These are phyloP conservation scores for Euphysa ruthae DNA, from an alignment of 30 jellyfish, hydroid and myxozoan genomes.

Conservation along the genomic window DNA sequence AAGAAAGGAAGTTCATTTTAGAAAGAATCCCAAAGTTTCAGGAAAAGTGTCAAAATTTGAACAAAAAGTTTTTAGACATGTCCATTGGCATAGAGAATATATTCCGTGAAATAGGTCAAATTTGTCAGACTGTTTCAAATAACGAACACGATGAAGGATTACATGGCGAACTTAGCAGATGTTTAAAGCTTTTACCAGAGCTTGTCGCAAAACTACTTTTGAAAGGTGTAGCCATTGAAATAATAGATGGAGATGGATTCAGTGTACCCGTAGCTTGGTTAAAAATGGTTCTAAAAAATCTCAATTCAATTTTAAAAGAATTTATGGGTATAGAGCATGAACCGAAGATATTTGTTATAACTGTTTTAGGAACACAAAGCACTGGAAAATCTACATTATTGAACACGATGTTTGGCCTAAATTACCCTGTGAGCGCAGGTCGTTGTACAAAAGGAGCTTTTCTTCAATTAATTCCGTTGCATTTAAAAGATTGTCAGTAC, in stretches of 20 bases:
- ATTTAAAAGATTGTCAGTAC: neutral
- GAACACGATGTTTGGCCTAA: slow-evolving; percentile 21
- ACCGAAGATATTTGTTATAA: slow-evolving; percentile 7
- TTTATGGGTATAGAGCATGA: neutral
- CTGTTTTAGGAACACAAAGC: slow-evolving; percentile 21
- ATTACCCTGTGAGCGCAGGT: slow-evolving; percentile 25
- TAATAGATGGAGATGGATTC: slow-evolving; percentile 18
- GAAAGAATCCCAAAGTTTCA: too few species aligned
- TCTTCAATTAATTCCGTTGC: slow-evolving; percentile 17
- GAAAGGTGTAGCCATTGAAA: slow-evolving; percentile 18
- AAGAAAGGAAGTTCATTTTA: too few species aligned
- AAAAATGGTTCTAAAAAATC: neutral
- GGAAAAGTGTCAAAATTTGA: too few species aligned
- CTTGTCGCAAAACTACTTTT: slow-evolving; percentile 7
- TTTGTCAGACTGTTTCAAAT: neutral
- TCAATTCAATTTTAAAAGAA: neutral
- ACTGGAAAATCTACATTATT: slow-evolving; percentile 30
- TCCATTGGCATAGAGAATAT: slow-evolving; percentile 7
- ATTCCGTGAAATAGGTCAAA: slow-evolving; percentile 23
- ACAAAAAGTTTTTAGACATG: neutral
- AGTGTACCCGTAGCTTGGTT: slow-evolving; percentile 9
- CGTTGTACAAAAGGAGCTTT: slow-evolving; percentile 18
- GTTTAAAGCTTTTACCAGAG: neutral
- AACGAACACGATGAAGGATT: neutral
- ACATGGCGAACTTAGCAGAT: neutral